These are phyloP conservation scores for Lutraria lutraria DNA, from an alignment of 2,888 invertebrate species.

Conservation along the genomic window DNA sequence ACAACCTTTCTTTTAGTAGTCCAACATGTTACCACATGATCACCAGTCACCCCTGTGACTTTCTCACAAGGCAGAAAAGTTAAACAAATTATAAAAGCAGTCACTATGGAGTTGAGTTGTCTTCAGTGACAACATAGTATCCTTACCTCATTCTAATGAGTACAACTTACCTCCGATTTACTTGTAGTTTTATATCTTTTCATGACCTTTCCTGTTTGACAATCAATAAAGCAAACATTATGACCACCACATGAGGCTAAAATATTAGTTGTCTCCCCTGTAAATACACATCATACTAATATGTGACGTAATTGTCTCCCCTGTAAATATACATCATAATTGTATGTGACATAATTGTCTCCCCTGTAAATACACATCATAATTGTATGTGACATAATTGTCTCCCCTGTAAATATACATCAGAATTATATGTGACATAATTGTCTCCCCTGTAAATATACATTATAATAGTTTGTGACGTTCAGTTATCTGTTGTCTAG, in stretches of 20 bases:
- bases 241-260: conserved; percentile 88
- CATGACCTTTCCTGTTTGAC: conserved; percentile 86
- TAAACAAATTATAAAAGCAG: no score
- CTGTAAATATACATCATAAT: conserved; percentile 70
- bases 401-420: conserved; percentile 78
- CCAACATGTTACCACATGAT: no score
- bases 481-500: neutral
- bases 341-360: no score
- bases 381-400: no score
- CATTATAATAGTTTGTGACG: neutral
- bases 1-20: no score
- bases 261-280: conserved; percentile 84
- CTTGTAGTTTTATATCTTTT: conserved; percentile 85
- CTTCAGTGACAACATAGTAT: no score
- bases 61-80: no score
- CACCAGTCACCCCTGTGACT: no score
- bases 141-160: neutral
- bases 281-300: conserved; percentile 41
- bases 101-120: no score
- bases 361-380: conserved; percentile 72
- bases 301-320: conserved; percentile 84
- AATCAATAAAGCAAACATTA: conserved; percentile 88
- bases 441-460: conserved; percentile 80
- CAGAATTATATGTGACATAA: no score
- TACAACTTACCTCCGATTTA: conserved; percentile 75